Conservation (phyloP, 2,888 invertebrate genomes). For the Netelia virgata region DNA sequence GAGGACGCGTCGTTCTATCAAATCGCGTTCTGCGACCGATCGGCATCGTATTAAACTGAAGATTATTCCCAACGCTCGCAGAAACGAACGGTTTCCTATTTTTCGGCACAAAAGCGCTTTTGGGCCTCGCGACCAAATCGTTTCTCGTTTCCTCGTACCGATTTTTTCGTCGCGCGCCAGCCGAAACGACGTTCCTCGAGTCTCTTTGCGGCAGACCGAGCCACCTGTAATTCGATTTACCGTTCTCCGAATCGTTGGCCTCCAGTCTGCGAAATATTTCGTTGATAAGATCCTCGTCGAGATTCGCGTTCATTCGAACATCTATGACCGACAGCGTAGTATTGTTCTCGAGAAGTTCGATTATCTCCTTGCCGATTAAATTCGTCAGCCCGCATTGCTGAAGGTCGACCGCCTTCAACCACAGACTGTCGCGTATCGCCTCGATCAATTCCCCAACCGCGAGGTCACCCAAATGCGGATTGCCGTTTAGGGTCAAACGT, state of each 20-base stretch:
- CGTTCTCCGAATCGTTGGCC: constrained; percentile 69
- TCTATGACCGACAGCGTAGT: constrained; percentile 90
- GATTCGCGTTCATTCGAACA: constrained; percentile 87
- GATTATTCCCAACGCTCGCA: constrained; percentile 63
- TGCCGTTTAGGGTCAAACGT: constrained; percentile 89
- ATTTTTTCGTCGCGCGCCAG: constrained; percentile 58
- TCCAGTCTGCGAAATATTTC: constrained; percentile 78
- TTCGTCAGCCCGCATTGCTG: constrained; percentile 92
- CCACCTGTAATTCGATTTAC: constrained; percentile 79
- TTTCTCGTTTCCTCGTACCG: constrained; percentile 53
- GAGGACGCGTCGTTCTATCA: constrained; percentile 7
- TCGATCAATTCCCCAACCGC: constrained; percentile 88
- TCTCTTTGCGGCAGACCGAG: constrained; percentile 74
- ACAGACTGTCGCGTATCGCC: constrained; percentile 91
- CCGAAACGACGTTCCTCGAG: constrained; percentile 73
- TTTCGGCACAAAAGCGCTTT: constrained; percentile 72
- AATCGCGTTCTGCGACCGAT: constrained; percentile 66
- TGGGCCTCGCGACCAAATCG: constrained; percentile 64
- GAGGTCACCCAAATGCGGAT: constrained; percentile 89
- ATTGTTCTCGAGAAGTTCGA: constrained; percentile 88
- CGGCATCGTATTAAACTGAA: constrained; percentile 40
- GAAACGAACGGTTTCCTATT: constrained; percentile 69
- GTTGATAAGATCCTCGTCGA: constrained; percentile 86
- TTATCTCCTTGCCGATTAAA: constrained; percentile 86
- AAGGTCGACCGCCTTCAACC: constrained; percentile 92